These are phyloP conservation scores for Crotalus viridis DNA, from an alignment of 2,113 vertebrate species.

Conservation along the genomic window DNA sequence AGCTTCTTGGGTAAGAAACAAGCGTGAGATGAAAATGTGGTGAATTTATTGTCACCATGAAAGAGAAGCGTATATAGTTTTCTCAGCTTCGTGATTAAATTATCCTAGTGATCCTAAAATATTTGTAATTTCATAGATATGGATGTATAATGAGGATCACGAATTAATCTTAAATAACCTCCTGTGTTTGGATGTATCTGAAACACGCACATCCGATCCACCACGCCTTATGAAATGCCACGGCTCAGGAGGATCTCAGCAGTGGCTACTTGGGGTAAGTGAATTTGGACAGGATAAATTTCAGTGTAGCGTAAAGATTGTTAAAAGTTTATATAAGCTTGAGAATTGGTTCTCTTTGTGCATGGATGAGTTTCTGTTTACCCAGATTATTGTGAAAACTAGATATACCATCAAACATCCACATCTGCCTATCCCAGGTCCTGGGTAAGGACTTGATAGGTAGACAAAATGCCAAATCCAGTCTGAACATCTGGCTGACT, in stretches of 20 bases:
- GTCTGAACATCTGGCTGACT: too few species aligned
- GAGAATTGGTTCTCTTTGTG: background rate
- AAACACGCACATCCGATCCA: conserved; percentile 84
- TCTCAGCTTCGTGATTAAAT: background rate
- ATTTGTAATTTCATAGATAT: conserved; percentile 69
- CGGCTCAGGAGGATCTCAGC: conserved; percentile 92
- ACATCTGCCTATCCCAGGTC: too few species aligned
- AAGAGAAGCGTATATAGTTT: background rate
- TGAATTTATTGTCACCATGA: background rate
- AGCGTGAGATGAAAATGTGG: background rate
- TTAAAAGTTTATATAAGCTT: background rate
- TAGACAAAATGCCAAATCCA: too few species aligned
- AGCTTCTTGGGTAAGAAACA: background rate
- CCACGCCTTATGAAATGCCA: conserved; percentile 97
- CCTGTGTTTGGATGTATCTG: conserved; percentile 90
- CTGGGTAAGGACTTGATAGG: too few species aligned
- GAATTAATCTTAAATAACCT: conserved; percentile 88
- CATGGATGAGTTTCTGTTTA: background rate
- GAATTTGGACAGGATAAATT: background rate
- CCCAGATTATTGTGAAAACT: background rate
- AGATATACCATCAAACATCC: background rate
- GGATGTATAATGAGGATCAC: conserved; percentile 90
- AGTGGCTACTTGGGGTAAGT: conserved; percentile 89
- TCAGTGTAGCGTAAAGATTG: background rate
- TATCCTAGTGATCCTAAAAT: background rate